These are phyloP conservation scores for Tigriopus californicus DNA, from an alignment of 2,888 invertebrate species.

Conservation along the genomic window DNA sequence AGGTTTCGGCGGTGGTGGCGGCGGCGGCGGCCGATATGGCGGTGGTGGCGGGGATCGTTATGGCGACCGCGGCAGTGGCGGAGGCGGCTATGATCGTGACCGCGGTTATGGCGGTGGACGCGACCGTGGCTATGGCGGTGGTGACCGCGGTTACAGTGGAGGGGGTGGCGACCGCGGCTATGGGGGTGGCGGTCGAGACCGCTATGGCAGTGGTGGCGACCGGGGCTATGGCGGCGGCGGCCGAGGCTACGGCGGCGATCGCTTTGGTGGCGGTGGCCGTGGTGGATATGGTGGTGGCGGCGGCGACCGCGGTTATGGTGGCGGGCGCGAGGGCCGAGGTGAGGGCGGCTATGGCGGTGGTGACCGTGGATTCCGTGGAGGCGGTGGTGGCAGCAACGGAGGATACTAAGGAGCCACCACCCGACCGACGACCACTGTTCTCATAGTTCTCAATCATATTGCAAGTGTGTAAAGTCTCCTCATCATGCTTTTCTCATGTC, in stretches of 20 bases:
- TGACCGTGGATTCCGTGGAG: background rate
- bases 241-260: background rate
- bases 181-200: background rate
- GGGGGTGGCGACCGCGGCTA: background rate
- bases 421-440: no score
- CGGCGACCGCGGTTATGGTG: background rate
- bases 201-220: background rate
- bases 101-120: slow-evolving; percentile 16
- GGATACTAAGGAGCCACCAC: no score
- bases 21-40: no score
- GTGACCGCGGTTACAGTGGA: background rate
- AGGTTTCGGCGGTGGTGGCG: no score
- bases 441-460: no score
- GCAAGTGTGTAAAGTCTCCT: no score
- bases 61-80: background rate
- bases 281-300: background rate
- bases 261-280: background rate
- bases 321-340: background rate
- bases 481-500: no score
- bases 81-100: slow-evolving; percentile 22
- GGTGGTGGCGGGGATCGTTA: no score
- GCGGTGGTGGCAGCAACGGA: background rate
- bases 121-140: background rate
- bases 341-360: slow-evolving; percentile 6
- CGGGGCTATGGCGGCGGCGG: background rate